phyloP scores from a whole-genome alignment of 2,797 vertebrate genomes.

The Aplochiton taeniatus region DNA sequence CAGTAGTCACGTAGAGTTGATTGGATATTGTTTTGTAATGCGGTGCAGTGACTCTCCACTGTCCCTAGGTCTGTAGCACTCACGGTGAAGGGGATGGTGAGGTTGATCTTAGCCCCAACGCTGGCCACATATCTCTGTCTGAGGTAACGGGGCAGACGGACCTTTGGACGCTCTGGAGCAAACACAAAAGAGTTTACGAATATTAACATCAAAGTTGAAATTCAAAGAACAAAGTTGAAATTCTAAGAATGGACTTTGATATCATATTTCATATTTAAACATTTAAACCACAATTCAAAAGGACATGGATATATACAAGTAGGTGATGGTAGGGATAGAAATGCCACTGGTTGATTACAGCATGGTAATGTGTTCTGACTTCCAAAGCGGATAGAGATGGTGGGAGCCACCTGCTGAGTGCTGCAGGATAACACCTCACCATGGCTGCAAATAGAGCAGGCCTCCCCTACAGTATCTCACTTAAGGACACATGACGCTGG shows the following conservation, averaged over 20 bases:
- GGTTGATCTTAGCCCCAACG: slow-evolving; percentile 85
- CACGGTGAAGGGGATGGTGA: slow-evolving; percentile 94
- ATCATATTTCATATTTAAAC: no score
- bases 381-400: slow-evolving; percentile 25
- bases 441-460: slow-evolving; percentile 68
- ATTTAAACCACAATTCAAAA: no score
- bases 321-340: no score
- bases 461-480: slow-evolving; percentile 40
- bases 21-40: no score
- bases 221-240: no score
- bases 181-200: slow-evolving; percentile 11
- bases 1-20: no score
- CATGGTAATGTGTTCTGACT: neutral
- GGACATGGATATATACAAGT: no score
- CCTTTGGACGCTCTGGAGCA: slow-evolving; percentile 86
- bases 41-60: neutral
- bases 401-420: slow-evolving; percentile 61
- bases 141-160: slow-evolving; percentile 89
- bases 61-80: slow-evolving; percentile 30
- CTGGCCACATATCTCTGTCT: slow-evolving; percentile 82
- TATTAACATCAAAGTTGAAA: neutral
- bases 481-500: slow-evolving; percentile 41
- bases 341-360: neutral
- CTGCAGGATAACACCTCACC: slow-evolving; percentile 56
- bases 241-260: no score